phyloP scores from a whole-genome alignment of 2,797 vertebrate genomes.

The Psittacula derbiana region DNA sequence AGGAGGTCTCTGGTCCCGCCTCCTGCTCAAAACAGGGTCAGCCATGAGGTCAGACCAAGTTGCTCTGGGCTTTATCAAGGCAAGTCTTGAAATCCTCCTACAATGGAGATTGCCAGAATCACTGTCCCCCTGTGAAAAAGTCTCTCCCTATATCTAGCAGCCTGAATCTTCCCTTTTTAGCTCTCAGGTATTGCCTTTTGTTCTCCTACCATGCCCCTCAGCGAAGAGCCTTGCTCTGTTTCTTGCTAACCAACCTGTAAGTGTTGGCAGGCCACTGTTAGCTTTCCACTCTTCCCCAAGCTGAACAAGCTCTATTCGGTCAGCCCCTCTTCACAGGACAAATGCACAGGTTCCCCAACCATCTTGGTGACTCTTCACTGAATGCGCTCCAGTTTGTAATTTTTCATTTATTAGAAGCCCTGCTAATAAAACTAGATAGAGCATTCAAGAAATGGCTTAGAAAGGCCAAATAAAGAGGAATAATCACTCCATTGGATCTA shows the following conservation, averaged over 20 bases:
- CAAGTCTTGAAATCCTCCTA: neutral
- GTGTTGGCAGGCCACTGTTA: neutral
- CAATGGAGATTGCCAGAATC: neutral
- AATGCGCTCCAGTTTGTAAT: neutral
- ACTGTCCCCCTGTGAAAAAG: neutral
- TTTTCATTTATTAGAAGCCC: neutral
- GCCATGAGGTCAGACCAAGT: neutral
- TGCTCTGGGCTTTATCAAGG: neutral
- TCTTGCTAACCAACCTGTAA: neutral
- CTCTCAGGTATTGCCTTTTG: neutral
- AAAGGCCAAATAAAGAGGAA: neutral
- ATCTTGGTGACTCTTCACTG: neutral
- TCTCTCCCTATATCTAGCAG: neutral
- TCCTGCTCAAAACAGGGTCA: neutral
- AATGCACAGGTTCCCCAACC: neutral
- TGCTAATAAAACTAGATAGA: neutral
- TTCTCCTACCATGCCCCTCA: neutral
- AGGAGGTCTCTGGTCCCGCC: neutral
- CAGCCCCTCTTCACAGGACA: neutral
- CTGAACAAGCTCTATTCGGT: rapidly evolving
- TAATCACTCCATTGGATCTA: neutral
- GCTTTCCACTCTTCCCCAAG: neutral
- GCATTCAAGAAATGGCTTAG: neutral
- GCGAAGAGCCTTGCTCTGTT: neutral
- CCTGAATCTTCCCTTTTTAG: neutral